Evolutionary conservation across 2,888 invertebrate genomes (phyloP), one percentile per base, ranked within the genome.

Genomic region (Elmis aenea): DNA sequence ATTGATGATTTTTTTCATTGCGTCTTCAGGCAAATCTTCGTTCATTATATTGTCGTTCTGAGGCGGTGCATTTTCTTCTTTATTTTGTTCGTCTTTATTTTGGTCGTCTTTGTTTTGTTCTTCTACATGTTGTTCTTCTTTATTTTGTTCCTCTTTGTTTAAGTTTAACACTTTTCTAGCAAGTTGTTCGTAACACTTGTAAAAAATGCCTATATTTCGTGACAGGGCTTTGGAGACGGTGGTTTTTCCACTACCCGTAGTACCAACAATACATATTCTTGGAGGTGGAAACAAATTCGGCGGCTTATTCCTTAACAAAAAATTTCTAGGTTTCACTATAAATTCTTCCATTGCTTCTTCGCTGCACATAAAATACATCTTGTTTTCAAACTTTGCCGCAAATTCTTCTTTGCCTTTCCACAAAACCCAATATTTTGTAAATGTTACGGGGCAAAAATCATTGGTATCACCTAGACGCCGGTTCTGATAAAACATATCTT

Each of bases 371-470:
- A 71, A 67, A 58, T 79, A 75, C 1, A 74, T 45, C 62, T 72
- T 74, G 38, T 76, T 71, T 45, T 72, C 63, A 49, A 72, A 75
- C 49, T 71, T 70, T 1, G 70, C 65, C 11, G 68, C 58, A 49
- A 70, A 74, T 35, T 77, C 71, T 24, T 71, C 61, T 57, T 75
- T 77, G n/a, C 81, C 82, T 61, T 70, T 72, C 75, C 79, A 76
- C 11, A 82, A 55, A 5, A 77, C 66, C 23, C 70, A 66, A 47
- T 75, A 56, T 22, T 75, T 66, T 34, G 64, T 62, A 52, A 71
- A 74, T n/a, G 76, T 67, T 16, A 81, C 70, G 1, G 83, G 82
- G 53, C 83, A 83, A 51, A 73, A 82, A 48, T 68, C 51, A 42
- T 66, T 67, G 1, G 75, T 77, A 56, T 77, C 76, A n/a, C 81